A percentile compares a stretch with the other conserved stretches of the same genome.
These are phyloP conservation scores for Electrophaes corylata DNA, from an alignment of 2,888 invertebrate genomes.

Conservation along the genomic window DNA sequence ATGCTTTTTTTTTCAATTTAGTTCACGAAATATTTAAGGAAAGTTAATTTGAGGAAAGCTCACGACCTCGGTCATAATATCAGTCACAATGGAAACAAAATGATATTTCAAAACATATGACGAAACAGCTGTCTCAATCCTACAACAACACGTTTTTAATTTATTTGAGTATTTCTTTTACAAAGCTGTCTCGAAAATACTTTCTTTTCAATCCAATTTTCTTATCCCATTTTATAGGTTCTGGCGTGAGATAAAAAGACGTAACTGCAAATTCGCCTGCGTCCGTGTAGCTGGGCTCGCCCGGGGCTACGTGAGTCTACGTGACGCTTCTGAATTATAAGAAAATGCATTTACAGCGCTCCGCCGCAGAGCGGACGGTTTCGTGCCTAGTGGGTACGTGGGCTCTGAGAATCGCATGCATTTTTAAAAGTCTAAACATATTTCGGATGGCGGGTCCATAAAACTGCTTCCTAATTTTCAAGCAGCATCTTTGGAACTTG, in stretches of 20 bases:
- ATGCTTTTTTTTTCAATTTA: too few relatives aligned
- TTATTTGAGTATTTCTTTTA: slow-evolving; percentile 10
- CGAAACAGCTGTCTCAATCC: neutral
- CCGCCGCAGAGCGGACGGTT: slow-evolving; percentile 63
- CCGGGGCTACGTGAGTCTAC: slow-evolving; percentile 54
- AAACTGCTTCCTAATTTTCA: slow-evolving; percentile 8
- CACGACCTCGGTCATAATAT: too few relatives aligned
- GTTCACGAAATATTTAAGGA: too few relatives aligned
- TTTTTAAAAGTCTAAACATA: slow-evolving; percentile 48
- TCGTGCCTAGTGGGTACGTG: slow-evolving; percentile 64
- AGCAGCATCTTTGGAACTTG: slow-evolving; percentile 2
- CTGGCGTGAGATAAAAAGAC: slow-evolving; percentile 72
- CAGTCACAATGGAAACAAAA: neutral
- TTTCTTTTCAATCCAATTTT: slow-evolving; percentile 70
- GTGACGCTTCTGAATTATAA: slow-evolving; percentile 83
- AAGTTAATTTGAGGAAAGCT: too few relatives aligned
- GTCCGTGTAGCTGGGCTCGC: slow-evolving; percentile 52
- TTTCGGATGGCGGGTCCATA: slow-evolving; percentile 16
- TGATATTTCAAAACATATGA: neutral
- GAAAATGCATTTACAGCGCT: slow-evolving; percentile 80
- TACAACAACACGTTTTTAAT: slow-evolving; percentile 5
- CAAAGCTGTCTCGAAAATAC: slow-evolving; percentile 25
- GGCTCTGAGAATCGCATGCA: slow-evolving; percentile 61
- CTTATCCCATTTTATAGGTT: slow-evolving; percentile 72
- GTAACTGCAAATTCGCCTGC: slow-evolving; percentile 79